Evolutionary conservation across 2,113 vertebrate genomes (phyloP), one percentile per base, ranked within the genome.

Genomic region (Leuciscus idus): DNA sequence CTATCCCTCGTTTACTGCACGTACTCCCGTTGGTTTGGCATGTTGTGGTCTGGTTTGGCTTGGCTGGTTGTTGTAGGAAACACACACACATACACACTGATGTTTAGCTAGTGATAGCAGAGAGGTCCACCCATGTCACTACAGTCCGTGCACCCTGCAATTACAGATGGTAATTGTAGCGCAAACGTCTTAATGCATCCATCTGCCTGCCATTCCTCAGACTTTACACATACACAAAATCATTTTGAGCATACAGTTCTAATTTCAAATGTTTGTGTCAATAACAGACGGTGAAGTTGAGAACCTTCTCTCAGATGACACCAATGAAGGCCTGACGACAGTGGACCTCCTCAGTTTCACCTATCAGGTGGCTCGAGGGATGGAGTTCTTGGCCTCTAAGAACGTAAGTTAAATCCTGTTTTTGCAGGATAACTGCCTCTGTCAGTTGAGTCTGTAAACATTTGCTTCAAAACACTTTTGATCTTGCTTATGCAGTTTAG

Each of bases 331-430:
- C 62, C 96, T 99, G 76, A 96, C 94, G 83, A 93, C 98, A 48
- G 91, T 97, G 89, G 98, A 99, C 92, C 95, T 99, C 89, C 93
- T 99, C 78, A 99, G 98, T 88, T 99, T 99, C 85, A 99, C 98
- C 68, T 99, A 98, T 90, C 98, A 99, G 90, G 98, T 99, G 92
- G 97, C 98, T 70, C 93, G 96, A 85, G 98, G 98, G 87, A 99
- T 99, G 98, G 98, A 99, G 87, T 99, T 99, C 90, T 92, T 99
- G 90, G 96, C 98, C 77, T 99, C 98, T 83, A 99, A 99, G 94
- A 99, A 99, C 64, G 98, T 99, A 92, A 95, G 97, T 95, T 62
- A 57, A 46, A 85, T 43, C 61, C n/a, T 55, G n/a, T 57, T 33
- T 70, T 12, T 46, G 80, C 28, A 33, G 26, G 26, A 66, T 52